Evolutionary conservation across 2,113 vertebrate genomes (phyloP).

Genomic region (Calyptomena viridis): DNA sequence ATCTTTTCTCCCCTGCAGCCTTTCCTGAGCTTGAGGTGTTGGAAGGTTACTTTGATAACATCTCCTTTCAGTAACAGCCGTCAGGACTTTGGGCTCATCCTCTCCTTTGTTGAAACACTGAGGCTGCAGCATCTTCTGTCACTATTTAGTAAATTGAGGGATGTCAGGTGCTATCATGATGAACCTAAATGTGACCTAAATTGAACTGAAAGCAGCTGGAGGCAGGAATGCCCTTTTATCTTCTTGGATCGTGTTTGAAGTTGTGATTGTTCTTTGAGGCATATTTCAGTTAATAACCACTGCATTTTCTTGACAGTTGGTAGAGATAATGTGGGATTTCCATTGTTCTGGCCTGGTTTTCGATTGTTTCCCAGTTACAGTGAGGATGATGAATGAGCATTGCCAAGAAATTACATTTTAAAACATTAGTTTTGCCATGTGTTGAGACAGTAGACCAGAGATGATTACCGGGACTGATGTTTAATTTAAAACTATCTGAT

Average conservation of each 20-base stretch:
- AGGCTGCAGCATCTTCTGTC: constrained; percentile 6
- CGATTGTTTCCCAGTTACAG: constrained; percentile 1
- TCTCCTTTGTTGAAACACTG: not conserved
- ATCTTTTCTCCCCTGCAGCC: not conserved
- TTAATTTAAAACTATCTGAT: constrained; percentile 43
- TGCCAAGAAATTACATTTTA: not conserved
- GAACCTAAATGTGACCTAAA: constrained; percentile 14
- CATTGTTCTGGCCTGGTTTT: constrained; percentile 25
- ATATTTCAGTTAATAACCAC: constrained; percentile 54
- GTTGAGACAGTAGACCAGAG: constrained; percentile 28
- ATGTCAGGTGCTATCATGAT: not conserved
- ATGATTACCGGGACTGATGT: constrained; percentile 23
- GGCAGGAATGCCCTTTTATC: constrained; percentile 49
- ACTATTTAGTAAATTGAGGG: not conserved
- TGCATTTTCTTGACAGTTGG: constrained; percentile 39
- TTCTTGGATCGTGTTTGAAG: constrained; percentile 34
- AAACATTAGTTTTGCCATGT: constrained; percentile 43
- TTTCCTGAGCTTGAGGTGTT: not conserved
- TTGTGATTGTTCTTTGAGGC: constrained; percentile 35
- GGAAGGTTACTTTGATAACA: not conserved
- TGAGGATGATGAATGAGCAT: constrained; percentile 37
- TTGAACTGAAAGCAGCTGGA: constrained; percentile 49
- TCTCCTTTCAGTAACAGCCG: not conserved
- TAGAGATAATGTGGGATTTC: constrained; percentile 34
- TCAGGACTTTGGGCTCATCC: not conserved